Base-by-base conservation (phyloP, 1,140 invertebrate species). In the Pinna nobilis region DNA sequence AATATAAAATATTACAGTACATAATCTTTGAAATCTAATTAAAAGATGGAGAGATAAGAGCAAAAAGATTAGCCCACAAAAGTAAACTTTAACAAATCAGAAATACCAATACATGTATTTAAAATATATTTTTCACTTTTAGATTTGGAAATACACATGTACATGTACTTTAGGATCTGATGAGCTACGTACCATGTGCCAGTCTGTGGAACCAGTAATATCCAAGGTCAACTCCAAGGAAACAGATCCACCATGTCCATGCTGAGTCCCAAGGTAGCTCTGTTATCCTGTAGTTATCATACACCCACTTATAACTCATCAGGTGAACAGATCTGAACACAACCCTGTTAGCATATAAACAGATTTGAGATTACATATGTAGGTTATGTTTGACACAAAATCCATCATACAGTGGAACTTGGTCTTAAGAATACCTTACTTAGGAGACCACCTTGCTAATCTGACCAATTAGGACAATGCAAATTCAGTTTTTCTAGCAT, bases 181-280 rank as follows among this genome's bases (percentile, higher is more conserved):
- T 44, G n/a, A 4, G 5, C 7, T 50, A 61, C 55, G 90, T 89
- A 96, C 95, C 94, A 87, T 96, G 95, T 83, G 94, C 94, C 47
- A 94, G 93, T 89, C 96, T 91, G 84, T 97, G 96, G 76, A 96
- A 92, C 95, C 96, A 97, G 87, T 98, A 98, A 86, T 97, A 98
- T 75, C 93, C 94, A 73, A 97, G 94, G 86, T 98, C 96, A 0
- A 96, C 93, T 1, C 91, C 92, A 3, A 97, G 72, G 0, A 94
- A 94, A 0, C 94, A 93, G 0, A 93, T 76, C 80, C 93, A 94
- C 95, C 95, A 97, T 0, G 94, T 95, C 72, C 92, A 89, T 0
- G 92, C 81, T 0, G 92, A 93, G 81, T 96, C 90, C 95, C 95
- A 96, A 0, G 93, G 91, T 33, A 96, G 85, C 59, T 93, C 92